Evolutionary conservation across 2,797 vertebrate genomes (phyloP), one percentile per base, ranked within the genome.

Genomic region (Etheostoma nigrum): DNA sequence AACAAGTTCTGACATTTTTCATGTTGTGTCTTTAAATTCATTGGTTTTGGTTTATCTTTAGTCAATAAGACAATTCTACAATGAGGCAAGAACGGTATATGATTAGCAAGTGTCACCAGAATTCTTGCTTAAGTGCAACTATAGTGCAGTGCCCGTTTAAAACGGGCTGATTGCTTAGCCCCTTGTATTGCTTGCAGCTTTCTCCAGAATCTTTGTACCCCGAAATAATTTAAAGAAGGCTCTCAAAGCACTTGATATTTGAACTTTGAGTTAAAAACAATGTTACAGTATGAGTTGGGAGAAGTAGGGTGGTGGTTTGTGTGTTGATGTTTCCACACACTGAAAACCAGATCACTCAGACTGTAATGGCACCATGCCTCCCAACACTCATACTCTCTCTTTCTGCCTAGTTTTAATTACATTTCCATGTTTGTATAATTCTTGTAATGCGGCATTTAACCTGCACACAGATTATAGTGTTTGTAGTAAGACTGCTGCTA

Each of bases 1-100:
- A 49, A 47, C 30, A 55, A 30, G 23, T 68, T 67, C 18, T 23
- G 44, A 18, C 21, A 33, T 79, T 49, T 61, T 74, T 66, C 15
- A 63, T 67, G 64, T 73, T 54, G 54, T 59, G 10, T 55, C 40
- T 72, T 74, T 57, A 52, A 79, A 67, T 70, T 44, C 14, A 66
- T 21, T 42, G 54, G 33, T 65, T 76, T 78, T 47, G 21, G 53
- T 74, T 77, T 48, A 79, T 84, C 65, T 48, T 0, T 52, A 53
- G 48, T 52, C 60, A 75, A 62, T 75, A 11, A 57, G 14, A 79
- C 23, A 61, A 72, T 54, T 48, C 53, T 42, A 14, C 16, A 12
- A 55, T 21, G 21, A 71, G 33, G 18, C 45, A 19, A 58, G 15
- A 45, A 33, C 2, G 0, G 12, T 53, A 9, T 42, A 44, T 40